A percentile compares a stretch with the other conserved stretches of the same genome.
Conservation (phyloP, 2,888 invertebrate genomes). For the Tetramorium bicarinatum region DNA sequence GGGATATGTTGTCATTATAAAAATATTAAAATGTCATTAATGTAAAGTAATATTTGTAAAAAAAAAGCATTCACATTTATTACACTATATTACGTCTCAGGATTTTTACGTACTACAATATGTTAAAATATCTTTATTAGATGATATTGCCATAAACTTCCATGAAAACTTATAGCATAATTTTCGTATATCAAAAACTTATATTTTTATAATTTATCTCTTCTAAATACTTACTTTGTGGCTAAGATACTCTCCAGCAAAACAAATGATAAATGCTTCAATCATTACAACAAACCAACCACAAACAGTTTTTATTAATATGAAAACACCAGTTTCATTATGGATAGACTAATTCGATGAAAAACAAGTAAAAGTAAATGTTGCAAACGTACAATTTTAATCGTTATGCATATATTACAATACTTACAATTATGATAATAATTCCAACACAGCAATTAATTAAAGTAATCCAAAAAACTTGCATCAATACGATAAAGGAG, state of each 20-base stretch:
- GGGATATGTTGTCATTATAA: too few species aligned
- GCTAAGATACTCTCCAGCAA: neutral
- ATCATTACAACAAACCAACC: conserved; percentile 43
- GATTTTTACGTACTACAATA: too few species aligned
- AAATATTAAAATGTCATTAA: too few species aligned
- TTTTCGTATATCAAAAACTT: too few species aligned
- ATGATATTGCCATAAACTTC: too few species aligned
- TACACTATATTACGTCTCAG: too few species aligned
- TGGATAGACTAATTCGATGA: conserved; percentile 54
- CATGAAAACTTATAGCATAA: too few species aligned
- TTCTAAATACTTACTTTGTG: neutral
- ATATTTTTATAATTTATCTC: too few species aligned
- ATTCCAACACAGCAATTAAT: conserved; percentile 63
- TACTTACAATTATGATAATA: conserved; percentile 63
- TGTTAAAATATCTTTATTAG: too few species aligned
- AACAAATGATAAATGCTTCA: conserved; percentile 32
- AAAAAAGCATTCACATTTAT: too few species aligned
- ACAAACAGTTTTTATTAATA: conserved; percentile 46
- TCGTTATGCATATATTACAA: neutral
- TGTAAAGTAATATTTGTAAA: too few species aligned
- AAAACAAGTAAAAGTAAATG: neutral
- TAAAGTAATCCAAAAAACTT: conserved; percentile 62
- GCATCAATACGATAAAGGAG: conserved; percentile 59
- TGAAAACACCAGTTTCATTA: neutral
- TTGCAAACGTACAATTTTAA: too few species aligned